Conservation (phyloP, 2,113 vertebrate species). For the Ursus arctos region DNA sequence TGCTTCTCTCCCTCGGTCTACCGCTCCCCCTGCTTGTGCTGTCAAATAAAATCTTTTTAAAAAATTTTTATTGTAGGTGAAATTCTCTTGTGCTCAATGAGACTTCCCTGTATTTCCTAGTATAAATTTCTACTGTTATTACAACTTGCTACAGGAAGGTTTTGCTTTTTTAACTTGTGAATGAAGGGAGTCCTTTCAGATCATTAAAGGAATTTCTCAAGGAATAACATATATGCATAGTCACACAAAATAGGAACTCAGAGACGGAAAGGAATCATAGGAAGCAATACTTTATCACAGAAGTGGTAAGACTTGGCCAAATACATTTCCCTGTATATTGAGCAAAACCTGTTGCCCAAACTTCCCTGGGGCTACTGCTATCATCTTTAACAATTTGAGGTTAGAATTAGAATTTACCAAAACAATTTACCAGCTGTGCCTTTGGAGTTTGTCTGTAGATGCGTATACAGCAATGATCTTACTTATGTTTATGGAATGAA, state of each 20-base stretch:
- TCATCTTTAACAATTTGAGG: not conserved
- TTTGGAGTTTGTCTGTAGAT: not conserved
- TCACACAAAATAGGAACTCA: not conserved
- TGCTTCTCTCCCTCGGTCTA: no score
- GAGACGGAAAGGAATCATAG: not conserved
- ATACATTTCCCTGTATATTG: slow-evolving; percentile 8
- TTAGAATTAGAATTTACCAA: slow-evolving; percentile 46
- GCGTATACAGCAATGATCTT: not conserved
- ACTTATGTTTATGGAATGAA: slow-evolving; percentile 50
- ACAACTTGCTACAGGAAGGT: not conserved
- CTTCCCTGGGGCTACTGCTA: not conserved
- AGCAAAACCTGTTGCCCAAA: slow-evolving; percentile 18
- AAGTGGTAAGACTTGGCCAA: not conserved
- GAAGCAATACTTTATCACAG: slow-evolving; percentile 33
- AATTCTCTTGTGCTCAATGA: not conserved
- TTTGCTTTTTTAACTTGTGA: not conserved
- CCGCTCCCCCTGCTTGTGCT: no score
- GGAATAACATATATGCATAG: not conserved
- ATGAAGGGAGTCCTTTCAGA: not conserved
- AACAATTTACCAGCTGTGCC: not conserved
- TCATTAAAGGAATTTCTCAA: slow-evolving; percentile 38
- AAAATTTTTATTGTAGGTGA: not conserved
- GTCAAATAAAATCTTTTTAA: no score
- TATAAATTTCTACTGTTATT: not conserved
- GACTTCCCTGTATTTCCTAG: not conserved